Percentiles rank a stretch among this genome's conserved stretches.
Conservation (phyloP, 2,888 invertebrate species). For the Escarpia spicata region DNA sequence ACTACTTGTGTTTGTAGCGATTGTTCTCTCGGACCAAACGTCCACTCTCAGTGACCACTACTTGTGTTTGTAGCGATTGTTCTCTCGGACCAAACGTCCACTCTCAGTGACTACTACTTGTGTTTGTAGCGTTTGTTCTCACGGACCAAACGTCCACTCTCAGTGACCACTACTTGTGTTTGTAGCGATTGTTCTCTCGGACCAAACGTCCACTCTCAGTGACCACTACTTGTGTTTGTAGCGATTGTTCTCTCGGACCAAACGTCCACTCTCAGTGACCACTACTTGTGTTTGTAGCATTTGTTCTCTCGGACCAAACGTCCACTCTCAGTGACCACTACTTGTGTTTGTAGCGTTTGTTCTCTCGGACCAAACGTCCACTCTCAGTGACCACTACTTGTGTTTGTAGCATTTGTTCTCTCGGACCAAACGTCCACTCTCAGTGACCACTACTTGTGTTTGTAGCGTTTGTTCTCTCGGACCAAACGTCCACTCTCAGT, state of each 20-base stretch:
- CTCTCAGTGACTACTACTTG: slow-evolving; percentile 82
- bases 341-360: too few species aligned
- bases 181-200: too few species aligned
- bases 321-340: background rate
- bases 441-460: slow-evolving; percentile 82
- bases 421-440: slow-evolving; percentile 75
- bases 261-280: slow-evolving; percentile 79
- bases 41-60: background rate
- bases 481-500: too few species aligned
- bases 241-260: slow-evolving; percentile 70
- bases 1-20: too few species aligned
- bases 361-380: too few species aligned
- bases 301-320: too few species aligned
- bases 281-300: too few species aligned
- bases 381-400: background rate
- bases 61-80: slow-evolving; percentile 23
- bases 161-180: background rate
- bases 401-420: slow-evolving; percentile 51
- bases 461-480: too few species aligned
- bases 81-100: slow-evolving; percentile 73
- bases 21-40: too few species aligned
- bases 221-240: slow-evolving; percentile 6
- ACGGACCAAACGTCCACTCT: too few species aligned
- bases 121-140: too few species aligned
- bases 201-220: background rate